Percentiles rank a stretch among this genome's conserved stretches.
These are phyloP conservation scores for Typhlichthys subterraneus DNA, from an alignment of 2,797 vertebrate genomes.

Conservation along the genomic window DNA sequence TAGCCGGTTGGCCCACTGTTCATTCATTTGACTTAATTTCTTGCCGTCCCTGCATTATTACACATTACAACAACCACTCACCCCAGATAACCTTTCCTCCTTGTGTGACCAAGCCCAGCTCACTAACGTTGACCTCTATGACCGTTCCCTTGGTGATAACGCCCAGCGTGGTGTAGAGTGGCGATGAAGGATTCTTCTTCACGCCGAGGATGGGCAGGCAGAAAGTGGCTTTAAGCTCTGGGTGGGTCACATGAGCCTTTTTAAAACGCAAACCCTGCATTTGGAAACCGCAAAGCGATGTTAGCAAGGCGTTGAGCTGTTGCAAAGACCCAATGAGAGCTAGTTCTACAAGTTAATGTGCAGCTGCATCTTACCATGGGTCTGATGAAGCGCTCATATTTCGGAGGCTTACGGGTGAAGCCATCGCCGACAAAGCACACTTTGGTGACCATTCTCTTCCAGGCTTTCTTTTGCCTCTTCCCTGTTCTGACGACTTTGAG, in stretches of 20 bases:
- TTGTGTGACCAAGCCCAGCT: conserved; percentile 95
- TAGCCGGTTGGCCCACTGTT: no score
- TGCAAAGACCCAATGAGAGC: neutral
- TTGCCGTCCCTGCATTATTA: neutral
- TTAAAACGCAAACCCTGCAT: conserved; percentile 94
- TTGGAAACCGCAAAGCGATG: neutral
- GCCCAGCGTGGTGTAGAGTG: conserved; percentile 92
- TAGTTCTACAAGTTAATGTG: neutral
- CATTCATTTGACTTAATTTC: no score
- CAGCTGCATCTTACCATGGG: conserved; percentile 86
- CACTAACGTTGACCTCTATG: conserved; percentile 95
- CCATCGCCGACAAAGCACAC: conserved; percentile 97
- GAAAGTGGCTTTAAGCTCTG: conserved; percentile 97
- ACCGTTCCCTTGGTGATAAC: conserved; percentile 98
- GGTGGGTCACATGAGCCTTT: conserved; percentile 98
- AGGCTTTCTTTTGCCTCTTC: conserved; percentile 97
- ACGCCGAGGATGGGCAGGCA: conserved; percentile 96
- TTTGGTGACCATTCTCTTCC: conserved; percentile 99
- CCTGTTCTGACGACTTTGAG: conserved; percentile 94
- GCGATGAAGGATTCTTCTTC: conserved; percentile 97
- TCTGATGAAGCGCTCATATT: conserved; percentile 97
- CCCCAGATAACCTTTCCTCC: conserved; percentile 99
- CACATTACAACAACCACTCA: conserved; percentile 68
- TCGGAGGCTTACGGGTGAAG: conserved; percentile 96
- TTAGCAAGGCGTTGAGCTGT: neutral